Evolutionary conservation across 2,888 invertebrate species (phyloP), one percentile per base, ranked within the genome.

Genomic region (Rotaria socialis): DNA sequence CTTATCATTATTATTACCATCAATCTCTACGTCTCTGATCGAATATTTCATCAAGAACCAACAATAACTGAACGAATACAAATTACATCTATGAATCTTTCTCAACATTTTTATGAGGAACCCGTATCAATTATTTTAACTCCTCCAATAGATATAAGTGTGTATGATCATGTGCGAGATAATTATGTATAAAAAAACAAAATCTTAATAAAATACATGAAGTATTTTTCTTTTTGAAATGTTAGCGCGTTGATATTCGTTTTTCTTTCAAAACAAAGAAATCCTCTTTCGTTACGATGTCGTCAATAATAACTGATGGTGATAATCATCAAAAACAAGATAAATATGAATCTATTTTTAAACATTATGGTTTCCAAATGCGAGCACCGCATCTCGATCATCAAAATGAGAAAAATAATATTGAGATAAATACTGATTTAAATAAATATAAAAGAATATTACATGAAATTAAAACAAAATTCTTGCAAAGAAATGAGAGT

Each of bases 31-130:
- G 22, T 67, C 4, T 67, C 67, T 50, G 14, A 27, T 67, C 35
- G 10, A 27, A 35, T 14, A 35, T 27, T 11, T 60, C 58, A 27
- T 67, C 27, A 67, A 27, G 27, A 67, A 35, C 7, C 67, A 35
- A 35, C 27, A 35, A 14, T 67, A 16, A 67, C 14, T 35, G 67
- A 67, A 67, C 27, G 67, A 35, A 67, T 10, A 4, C 67, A 27
- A 35, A n/a, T 35, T 67, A 14, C 67, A 67, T n/a, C 67, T 16
- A 35, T 67, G 10, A 35, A 27, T 67, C 35, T n/a, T 35, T 67
- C 67, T n/a, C 67, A 67, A 14, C 67, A 67, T 67, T 67, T 35
- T 35, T 67, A 67, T 35, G 67, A 67, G 35, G 67, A 67, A 67
- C 67, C 67, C 7, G 24, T 67, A 16, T 67, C 67, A 16, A 35